Evolutionary conservation across 2,113 vertebrate genomes (phyloP).

Genomic region (Euleptes europaea): DNA sequence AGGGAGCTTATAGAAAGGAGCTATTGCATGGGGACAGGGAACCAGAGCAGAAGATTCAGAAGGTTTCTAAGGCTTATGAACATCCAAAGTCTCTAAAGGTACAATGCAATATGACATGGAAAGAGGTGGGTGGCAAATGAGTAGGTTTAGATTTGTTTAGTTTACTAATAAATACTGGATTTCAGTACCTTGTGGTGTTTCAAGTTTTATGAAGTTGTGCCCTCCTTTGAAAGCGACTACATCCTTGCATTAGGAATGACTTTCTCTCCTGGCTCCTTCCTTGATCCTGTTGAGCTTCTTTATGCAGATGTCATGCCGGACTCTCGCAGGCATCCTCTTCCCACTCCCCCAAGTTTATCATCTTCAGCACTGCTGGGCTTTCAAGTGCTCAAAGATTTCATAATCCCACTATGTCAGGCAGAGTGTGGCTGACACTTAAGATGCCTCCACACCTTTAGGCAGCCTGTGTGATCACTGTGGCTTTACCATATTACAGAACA

Average conservation of each 20-base stretch:
- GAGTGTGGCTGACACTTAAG: too few species aligned
- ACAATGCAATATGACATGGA: background rate
- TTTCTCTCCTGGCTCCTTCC: background rate
- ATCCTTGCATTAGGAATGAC: background rate
- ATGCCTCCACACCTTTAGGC: too few species aligned
- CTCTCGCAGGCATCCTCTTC: background rate
- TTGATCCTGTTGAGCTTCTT: background rate
- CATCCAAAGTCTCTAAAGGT: background rate
- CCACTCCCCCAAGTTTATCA: background rate
- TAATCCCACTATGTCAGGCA: too few species aligned
- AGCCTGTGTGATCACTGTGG: too few species aligned
- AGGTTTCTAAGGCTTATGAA: background rate
- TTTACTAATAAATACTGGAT: background rate
- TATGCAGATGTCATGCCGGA: background rate
- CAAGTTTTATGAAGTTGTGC: background rate
- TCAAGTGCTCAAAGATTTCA: too few species aligned
- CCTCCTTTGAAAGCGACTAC: background rate
- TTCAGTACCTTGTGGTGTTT: background rate
- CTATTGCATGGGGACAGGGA: background rate
- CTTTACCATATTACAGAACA: too few species aligned
- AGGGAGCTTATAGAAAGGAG: background rate
- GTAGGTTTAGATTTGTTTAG: constrained; percentile 1
- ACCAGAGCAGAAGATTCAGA: background rate
- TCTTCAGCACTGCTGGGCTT: background rate
- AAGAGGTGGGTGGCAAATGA: constrained; percentile 8